Conservation (phyloP, 92 coral and sea anemone genomes). For the Porites rus region DNA sequence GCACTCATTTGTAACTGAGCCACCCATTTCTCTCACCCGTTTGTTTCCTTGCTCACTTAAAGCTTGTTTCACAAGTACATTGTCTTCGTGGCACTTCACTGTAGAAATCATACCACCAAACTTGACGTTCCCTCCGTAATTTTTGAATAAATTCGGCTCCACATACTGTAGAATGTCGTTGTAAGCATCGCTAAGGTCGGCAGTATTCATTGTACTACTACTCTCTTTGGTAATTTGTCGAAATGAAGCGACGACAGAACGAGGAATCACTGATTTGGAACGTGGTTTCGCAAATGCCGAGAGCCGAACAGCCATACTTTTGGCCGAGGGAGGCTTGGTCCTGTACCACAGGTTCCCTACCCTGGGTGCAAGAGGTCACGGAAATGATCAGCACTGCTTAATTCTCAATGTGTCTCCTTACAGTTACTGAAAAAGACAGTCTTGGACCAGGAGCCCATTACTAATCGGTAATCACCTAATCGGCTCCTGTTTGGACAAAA, state of each 20-base stretch:
- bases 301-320: constrained; percentile 24
- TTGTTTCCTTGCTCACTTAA: constrained; percentile 86
- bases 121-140: constrained; percentile 83
- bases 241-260: not conserved
- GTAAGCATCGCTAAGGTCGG: constrained; percentile 94
- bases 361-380: too few relatives aligned
- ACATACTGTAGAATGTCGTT: constrained; percentile 90
- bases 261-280: not conserved
- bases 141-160: constrained; percentile 80
- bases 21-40: constrained; percentile 57
- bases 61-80: constrained; percentile 85
- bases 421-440: too few relatives aligned
- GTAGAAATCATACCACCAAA: constrained; percentile 94
- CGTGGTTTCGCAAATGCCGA: not conserved
- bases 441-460: too few relatives aligned
- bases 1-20: not conserved
- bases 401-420: too few relatives aligned
- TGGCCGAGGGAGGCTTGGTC: constrained; percentile 3
- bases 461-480: too few relatives aligned
- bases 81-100: constrained; percentile 95
- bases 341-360: not conserved
- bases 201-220: constrained; percentile 38
- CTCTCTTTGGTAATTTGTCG: not conserved
- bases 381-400: too few relatives aligned
- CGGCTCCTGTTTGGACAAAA: too few relatives aligned